Percentiles rank a stretch among this genome's conserved stretches.
phyloP scores from a whole-genome alignment of 1,140 invertebrate genomes.

The Anoplophora glabripennis region DNA sequence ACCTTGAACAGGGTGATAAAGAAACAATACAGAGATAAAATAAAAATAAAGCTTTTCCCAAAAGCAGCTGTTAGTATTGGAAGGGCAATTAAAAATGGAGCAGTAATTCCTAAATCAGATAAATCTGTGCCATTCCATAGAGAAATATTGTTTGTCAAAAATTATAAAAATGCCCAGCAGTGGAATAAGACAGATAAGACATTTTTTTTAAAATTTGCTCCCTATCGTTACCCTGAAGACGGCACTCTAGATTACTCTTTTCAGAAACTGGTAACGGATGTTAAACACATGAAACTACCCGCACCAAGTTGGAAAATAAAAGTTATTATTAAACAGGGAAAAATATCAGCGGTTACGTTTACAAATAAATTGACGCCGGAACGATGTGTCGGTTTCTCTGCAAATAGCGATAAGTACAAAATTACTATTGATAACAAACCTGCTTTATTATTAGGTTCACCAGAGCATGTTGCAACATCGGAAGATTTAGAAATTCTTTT shows the following conservation, averaged over 20 bases:
- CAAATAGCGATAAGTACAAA: conserved; percentile 25
- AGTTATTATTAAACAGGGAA: conserved; percentile 27
- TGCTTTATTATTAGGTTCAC: conserved; percentile 26
- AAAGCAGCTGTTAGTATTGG: not conserved
- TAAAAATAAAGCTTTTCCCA: conserved; percentile 14
- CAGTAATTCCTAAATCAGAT: not conserved
- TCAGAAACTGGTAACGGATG: conserved; percentile 27
- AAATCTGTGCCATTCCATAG: not conserved
- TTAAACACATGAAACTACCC: conserved; percentile 33
- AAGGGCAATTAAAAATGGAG: not conserved
- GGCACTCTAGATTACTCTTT: conserved; percentile 28
- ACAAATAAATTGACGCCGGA: conserved; percentile 29
- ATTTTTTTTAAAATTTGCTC: conserved; percentile 1
- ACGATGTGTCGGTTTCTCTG: conserved; percentile 26
- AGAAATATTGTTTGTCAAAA: not conserved
- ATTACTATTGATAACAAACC: conserved; percentile 28
- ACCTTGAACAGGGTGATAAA: conserved; percentile 11
- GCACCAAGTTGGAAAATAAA: conserved; percentile 33
- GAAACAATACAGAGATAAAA: conserved; percentile 14
- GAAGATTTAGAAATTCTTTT: conserved; percentile 30
- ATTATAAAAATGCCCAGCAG: not conserved
- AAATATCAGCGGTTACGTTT: conserved; percentile 29
- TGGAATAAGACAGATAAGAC: not conserved
- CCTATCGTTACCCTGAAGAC: not conserved
- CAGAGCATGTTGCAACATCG: conserved; percentile 11